These are phyloP conservation scores for Danio rerio DNA, from an alignment of 2,113 vertebrate species.

Conservation along the genomic window GRCz12tu NC_133188.1:42691501-42692000, in stretches of 20 bases:
- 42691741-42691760: not conserved
- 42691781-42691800: not conserved
- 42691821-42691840: no score
- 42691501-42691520: constrained; percentile 38
- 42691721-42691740: not conserved
- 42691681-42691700: no score
- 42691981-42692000: no score
- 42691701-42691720: not conserved
- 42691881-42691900: constrained; percentile 23
- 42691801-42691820: not conserved
- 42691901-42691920: constrained; percentile 45
- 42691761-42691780: not conserved
- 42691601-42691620: not conserved
- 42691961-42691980: no score
- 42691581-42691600: no score
- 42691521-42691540: constrained; percentile 20
- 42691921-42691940: not conserved
- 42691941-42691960: no score
- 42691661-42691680: no score
- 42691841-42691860: constrained; percentile 7
- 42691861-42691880: constrained; percentile 40
- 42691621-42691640: no score
- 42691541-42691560: not conserved
- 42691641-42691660: no score
- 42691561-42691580: not conserved